Percentiles rank a stretch among this genome's conserved stretches.
Evolutionary conservation across 2,888 invertebrate genomes (phyloP).

Genomic region (Dioctria linearis): DNA sequence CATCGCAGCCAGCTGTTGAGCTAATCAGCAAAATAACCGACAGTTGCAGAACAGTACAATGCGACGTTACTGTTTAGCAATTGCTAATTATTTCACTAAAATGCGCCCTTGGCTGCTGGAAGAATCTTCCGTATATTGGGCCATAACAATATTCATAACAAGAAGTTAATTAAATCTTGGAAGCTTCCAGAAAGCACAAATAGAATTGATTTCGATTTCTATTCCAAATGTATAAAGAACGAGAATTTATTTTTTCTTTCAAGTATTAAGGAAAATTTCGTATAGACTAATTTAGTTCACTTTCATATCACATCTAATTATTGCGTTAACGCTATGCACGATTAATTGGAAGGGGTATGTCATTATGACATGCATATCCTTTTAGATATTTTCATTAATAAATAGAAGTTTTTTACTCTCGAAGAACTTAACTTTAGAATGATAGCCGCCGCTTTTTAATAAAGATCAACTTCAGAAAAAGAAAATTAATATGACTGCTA

Average conservation of each 20-base stretch:
- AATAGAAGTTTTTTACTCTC: conserved; percentile 14
- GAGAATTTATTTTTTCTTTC: neutral
- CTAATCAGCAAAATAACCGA: too few species aligned
- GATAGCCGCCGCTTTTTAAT: neutral
- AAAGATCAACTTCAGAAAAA: conserved; percentile 1
- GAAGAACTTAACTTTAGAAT: conserved; percentile 50
- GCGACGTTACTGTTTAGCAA: too few species aligned
- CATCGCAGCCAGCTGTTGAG: too few species aligned
- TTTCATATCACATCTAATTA: conserved; percentile 47
- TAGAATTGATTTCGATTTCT: neutral
- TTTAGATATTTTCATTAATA: conserved; percentile 16
- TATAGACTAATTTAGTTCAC: conserved; percentile 35
- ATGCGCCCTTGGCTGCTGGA: too few species aligned
- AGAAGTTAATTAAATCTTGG: neutral
- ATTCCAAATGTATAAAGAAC: too few species aligned
- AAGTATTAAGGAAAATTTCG: conserved; percentile 42
- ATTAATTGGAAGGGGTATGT: conserved; percentile 52
- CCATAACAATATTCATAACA: neutral
- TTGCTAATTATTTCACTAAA: too few species aligned
- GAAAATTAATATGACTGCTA: conserved; percentile 46
- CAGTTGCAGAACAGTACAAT: too few species aligned
- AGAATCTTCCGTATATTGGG: too few species aligned
- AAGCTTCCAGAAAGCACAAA: neutral
- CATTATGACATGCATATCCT: conserved; percentile 40
- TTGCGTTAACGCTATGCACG: conserved; percentile 51